Base-by-base conservation (phyloP, 2,888 invertebrate genomes). In the Orchesella flavescens region DNA sequence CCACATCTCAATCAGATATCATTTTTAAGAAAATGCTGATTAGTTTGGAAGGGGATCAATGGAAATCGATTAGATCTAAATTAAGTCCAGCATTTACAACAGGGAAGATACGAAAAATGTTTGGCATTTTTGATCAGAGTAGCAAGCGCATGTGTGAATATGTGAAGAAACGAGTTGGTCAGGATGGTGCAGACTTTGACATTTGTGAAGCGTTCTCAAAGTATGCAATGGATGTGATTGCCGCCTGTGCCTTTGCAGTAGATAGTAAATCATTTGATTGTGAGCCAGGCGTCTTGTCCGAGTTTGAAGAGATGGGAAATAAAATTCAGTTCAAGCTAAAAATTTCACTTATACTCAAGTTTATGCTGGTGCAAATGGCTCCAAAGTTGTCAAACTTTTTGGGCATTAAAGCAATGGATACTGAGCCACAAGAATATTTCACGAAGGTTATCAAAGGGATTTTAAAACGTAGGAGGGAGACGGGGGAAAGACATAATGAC, bases 71-170 rank as follows among this genome's bases (percentile, higher is more conserved):
- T 43, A 34, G 94, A 17, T 87, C 91, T 0, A 93, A 93, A 87
- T 90, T 94, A 88, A 92, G 94, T 0, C 93, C 94, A 0, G 92
- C 93, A 0, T 94, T 94, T 89, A 92, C 94, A 0, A 92, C 93
- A 0, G 93, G 93, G 7, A 94, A 94, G 89, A 89, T 94, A 66
- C 94, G 93, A 89, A 91, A 90, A 1, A 93, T 94, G 93, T 93
- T 93, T 87, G 91, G 91, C 0, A 91, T 93, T 0, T 91, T 94
- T 15, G 91, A 92, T 59, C 90, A 92, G 46, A 92, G 93, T 77
- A 92, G 92, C 0, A 89, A 91, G 13, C 91, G 92, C 79, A 91
- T 93, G 86, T 89, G 91, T 1, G 89, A 89, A 7, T 91, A 92
- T 77, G 19, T 74, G 5, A 43, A 24, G 19, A 21, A 46, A 17